A percentile compares a stretch with the other conserved stretches of the same genome.
phyloP scores from a whole-genome alignment of 2,113 vertebrate genomes.

The Ahaetulla prasina region DNA sequence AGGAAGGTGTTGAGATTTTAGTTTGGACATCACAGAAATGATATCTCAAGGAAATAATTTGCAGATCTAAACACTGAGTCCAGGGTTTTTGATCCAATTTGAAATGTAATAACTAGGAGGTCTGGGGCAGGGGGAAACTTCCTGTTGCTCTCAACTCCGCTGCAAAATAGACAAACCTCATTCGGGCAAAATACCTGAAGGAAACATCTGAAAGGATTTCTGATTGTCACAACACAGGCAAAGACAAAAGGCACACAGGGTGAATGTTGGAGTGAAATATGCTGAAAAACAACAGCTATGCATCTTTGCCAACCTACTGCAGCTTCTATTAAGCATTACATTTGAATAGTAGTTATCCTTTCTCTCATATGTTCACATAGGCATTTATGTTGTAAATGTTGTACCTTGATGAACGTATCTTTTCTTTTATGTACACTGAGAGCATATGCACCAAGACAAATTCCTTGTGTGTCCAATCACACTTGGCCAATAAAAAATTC shows the following conservation, averaged over 20 bases:
- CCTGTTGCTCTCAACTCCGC: neutral
- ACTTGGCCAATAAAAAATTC: too few relatives aligned
- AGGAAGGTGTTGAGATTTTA: neutral
- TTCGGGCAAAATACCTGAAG: neutral
- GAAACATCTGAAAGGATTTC: neutral
- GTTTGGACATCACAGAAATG: neutral
- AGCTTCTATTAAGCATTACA: neutral
- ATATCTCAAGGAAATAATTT: neutral
- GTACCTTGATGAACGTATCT: too few relatives aligned
- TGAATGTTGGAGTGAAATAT: constrained; percentile 85
- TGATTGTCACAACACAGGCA: constrained; percentile 66
- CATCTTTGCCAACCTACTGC: neutral
- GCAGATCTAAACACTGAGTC: neutral
- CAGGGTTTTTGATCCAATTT: neutral
- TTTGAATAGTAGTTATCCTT: neutral
- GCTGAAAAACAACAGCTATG: constrained; percentile 78
- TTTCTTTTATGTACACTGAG: too few relatives aligned
- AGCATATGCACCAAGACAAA: too few relatives aligned
- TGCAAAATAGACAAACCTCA: neutral
- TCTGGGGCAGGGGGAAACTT: neutral
- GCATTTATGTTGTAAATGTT: too few relatives aligned
- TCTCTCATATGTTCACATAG: neutral
- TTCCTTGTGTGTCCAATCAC: too few relatives aligned
- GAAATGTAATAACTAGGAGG: neutral
- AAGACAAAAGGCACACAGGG: constrained; percentile 90